These are phyloP conservation scores for Leptopilina clavipes DNA, from an alignment of 1,140 invertebrate species.

Conservation along the genomic window DNA sequence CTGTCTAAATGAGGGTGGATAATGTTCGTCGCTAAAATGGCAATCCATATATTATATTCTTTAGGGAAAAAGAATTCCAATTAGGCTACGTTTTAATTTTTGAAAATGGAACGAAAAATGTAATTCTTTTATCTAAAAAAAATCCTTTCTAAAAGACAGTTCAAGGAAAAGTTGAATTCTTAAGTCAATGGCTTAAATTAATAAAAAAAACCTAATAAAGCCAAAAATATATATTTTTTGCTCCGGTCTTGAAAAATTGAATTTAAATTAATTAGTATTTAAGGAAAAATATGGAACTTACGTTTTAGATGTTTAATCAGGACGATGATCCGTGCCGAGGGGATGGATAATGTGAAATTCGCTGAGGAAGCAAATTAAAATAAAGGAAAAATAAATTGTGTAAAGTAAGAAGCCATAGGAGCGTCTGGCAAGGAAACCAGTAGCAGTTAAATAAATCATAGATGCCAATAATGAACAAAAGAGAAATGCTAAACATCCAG, in stretches of 20 bases:
- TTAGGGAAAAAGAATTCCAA: background rate
- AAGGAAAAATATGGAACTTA: background rate
- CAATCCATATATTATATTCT: background rate
- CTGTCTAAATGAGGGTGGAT: background rate
- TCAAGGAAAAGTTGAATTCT: too few relatives aligned
- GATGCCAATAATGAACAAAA: constrained; percentile 63
- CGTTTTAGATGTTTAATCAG: constrained; percentile 43
- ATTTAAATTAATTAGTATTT: background rate
- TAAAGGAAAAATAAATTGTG: constrained; percentile 64
- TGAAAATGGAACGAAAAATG: too few relatives aligned
- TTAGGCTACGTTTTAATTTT: too few relatives aligned
- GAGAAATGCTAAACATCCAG: constrained; percentile 68
- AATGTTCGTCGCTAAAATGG: background rate
- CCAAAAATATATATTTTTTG: too few relatives aligned
- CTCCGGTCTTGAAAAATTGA: too few relatives aligned
- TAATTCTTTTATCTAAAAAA: too few relatives aligned
- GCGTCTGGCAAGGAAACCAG: constrained; percentile 58
- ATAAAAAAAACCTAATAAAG: too few relatives aligned
- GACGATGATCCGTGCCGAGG: constrained; percentile 66
- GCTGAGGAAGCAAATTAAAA: constrained; percentile 67
- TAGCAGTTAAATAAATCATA: constrained; percentile 63
- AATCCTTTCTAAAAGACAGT: too few relatives aligned
- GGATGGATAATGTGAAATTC: constrained; percentile 68
- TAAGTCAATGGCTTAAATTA: too few relatives aligned
- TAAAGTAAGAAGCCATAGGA: constrained; percentile 67